Base-by-base conservation (phyloP, 92 coral and sea anemone species). In the Umimayanthus chanpuru region DNA sequence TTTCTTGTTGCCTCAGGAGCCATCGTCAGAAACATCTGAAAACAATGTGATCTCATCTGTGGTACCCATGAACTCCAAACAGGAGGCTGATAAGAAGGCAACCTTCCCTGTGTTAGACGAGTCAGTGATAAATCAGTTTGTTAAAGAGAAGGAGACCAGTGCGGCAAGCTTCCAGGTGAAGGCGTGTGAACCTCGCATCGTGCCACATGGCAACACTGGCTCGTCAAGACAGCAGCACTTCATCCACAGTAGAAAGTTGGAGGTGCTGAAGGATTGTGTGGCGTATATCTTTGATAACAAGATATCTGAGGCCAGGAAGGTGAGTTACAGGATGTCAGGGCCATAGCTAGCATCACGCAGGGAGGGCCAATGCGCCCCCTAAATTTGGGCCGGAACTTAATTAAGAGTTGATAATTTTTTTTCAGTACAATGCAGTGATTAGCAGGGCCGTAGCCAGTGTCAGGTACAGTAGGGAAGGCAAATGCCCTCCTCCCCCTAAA, bases 281-380 rank as follows among this genome's bases (percentile, higher is more conserved):
- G 92, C 97, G 0, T 97, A 95, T 88, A 97, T 97, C 88, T 97
- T 97, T 92, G 99, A 97, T 58, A 97, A 97, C 95, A 93, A 97
- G 92, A 95, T 97, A 80, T 97, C 99, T 25, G 99, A 97, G 84
- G 98, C 99, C 8, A 93, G 99, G 81, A 95, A 95, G 99, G 99
- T 97, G 85, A 23, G 87, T 20, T 72, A 4, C 29, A 12, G 44
- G 29, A 26, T 16, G 26, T 61, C 6, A 6, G 50, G 44, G 44
- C 5, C 5, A 5, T n/a, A n/a, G n/a, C n/a, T n/a, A n/a, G n/a
- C n/a, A n/a, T 41, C 7, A 41, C 0, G 44, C 44, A 41, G 5
- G 7, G 3, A n/a, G 5, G 7, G 36, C 2, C 36, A 32, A 32
- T 32, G 36, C 2, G 36, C 36, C 36, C 36, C 36, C 36, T 32